Evolutionary conservation across 1,140 invertebrate genomes (phyloP), one percentile per base, ranked within the genome.

Genomic region (Nilaparvata lugens): DNA sequence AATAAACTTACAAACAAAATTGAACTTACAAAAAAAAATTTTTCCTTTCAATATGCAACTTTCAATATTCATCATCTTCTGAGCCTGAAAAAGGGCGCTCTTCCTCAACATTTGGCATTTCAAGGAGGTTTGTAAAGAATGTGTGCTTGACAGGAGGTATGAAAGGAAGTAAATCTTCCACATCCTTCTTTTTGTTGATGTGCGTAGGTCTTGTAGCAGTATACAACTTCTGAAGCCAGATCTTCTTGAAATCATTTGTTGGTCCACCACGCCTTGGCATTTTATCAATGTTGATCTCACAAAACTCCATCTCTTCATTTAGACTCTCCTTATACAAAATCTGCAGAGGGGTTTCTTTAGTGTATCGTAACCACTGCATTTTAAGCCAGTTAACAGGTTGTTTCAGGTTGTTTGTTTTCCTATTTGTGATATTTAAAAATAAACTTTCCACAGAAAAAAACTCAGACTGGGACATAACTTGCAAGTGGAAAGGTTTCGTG

Each of bases 101-200:
- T 51, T 48, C 57, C 9, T 51, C 43, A 14, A 24, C 42, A 51
- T 42, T 51, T 48, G 57, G 57, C 7, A 43, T 23, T 19, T 57
- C 61, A 23, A 56, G 16, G 18, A 66, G 62, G 52, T 52, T 56
- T 59, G 62, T 56, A 51, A 60, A 67, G 53, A 56, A 64, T 24
- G 56, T 28, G 51, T 65, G 64, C 16, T 66, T 45, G 35, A 60
- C 60, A 31, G 64, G 60, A 56, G 62, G 63, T 53, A 62, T 66
- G 52, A 51, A 64, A 57, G 53, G 58, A 38, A 66, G 45, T 55
- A 65, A 54, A 28, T 52, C 40, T 42, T 48, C 31, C 57, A 60
- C 55, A 40, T 63, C 55, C 42, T 60, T 60, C 54, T 60, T 61
- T 60, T 65, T 65, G 16, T 24, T 19, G 35, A 23, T 43, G 21